Percentiles rank a stretch among this genome's conserved stretches.
Conservation (phyloP, 2,113 vertebrate species). For the Scomber japonicus region DNA sequence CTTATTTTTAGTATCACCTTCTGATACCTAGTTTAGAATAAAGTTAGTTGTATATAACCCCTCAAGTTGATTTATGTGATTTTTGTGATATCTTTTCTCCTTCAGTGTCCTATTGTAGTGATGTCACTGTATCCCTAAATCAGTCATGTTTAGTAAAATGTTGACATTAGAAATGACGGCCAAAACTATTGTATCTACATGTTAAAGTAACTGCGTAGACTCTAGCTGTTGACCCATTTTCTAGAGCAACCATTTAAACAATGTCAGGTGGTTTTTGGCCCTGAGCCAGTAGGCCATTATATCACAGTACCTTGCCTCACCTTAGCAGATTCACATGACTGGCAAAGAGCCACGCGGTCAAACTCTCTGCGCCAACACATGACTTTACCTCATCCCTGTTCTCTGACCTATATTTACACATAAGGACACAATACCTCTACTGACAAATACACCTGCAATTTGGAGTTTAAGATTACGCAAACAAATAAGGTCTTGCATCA, state of each 20-base stretch:
- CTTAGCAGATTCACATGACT: constrained; percentile 25
- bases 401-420: constrained; percentile 40
- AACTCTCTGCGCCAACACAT: background rate
- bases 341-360: constrained; percentile 24
- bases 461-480: background rate
- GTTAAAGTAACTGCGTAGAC: background rate
- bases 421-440: background rate
- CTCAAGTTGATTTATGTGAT: too few species aligned
- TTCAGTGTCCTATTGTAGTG: too few species aligned
- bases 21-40: too few species aligned
- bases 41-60: too few species aligned
- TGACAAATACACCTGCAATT: background rate
- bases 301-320: background rate
- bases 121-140: background rate
- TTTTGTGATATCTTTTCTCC: too few species aligned
- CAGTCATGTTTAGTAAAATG: background rate
- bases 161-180: background rate
- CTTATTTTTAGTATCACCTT: too few species aligned
- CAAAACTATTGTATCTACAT: background rate
- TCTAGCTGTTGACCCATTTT: constrained; percentile 37
- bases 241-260: constrained; percentile 11
- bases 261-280: constrained; percentile 32
- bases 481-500: constrained; percentile 33
- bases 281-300: background rate
- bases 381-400: constrained; percentile 26